These are phyloP conservation scores for Hemibagrus guttatus DNA, from an alignment of 2,797 vertebrate genomes.

Conservation along the genomic window DNA sequence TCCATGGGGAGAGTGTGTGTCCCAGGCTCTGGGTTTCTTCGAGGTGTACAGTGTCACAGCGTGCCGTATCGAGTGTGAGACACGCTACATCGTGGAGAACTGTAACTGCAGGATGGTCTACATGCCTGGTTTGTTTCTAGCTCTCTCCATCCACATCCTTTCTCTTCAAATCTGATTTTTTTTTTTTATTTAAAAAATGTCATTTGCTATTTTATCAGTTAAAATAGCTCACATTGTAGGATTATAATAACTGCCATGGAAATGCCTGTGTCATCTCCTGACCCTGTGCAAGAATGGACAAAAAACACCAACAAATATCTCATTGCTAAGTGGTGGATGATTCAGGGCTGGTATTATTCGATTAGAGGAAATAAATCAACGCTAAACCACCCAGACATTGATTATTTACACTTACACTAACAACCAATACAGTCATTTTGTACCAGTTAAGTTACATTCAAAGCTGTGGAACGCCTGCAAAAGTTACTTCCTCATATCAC, in stretches of 20 bases:
- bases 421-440: neutral
- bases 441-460: neutral
- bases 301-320: neutral
- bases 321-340: neutral
- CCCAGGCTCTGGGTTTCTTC: conserved; percentile 89
- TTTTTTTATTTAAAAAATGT: neutral
- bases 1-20: conserved; percentile 95
- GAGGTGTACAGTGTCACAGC: conserved; percentile 94
- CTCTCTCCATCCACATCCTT: neutral
- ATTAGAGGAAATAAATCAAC: neutral
- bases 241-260: neutral
- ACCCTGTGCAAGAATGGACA: too few species aligned
- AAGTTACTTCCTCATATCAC: neutral
- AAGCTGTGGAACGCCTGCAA: neutral
- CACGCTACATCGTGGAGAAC: conserved; percentile 95
- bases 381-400: neutral
- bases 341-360: neutral
- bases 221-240: neutral
- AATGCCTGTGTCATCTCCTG: neutral
- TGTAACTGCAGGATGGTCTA: conserved; percentile 99
- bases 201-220: neutral
- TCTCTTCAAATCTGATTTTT: neutral
- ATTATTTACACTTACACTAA: neutral
- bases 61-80: conserved; percentile 97
- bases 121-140: conserved; percentile 86